These are phyloP conservation scores for Periophthalmodon schlosseri DNA, from an alignment of 2,113 vertebrate genomes.

Conservation along the genomic window DNA sequence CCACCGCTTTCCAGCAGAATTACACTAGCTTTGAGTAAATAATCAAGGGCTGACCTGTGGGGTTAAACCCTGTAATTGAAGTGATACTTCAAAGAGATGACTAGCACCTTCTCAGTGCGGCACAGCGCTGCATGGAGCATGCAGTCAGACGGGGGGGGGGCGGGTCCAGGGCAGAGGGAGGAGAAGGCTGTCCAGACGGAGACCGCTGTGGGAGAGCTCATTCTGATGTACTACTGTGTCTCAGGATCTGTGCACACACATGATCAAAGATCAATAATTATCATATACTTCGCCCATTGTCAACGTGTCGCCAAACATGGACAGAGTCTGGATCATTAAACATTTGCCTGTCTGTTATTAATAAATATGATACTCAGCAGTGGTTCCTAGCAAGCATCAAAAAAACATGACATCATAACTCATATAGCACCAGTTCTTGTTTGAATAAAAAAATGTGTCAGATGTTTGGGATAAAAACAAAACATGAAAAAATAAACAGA, in stretches of 20 bases:
- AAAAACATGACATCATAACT: background rate
- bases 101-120: conserved; percentile 87
- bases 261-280: conserved; percentile 83
- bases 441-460: background rate
- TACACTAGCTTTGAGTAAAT: conserved; percentile 96
- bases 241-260: conserved; percentile 75
- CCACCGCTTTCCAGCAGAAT: conserved; percentile 89
- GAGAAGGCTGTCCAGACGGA: conserved; percentile 70
- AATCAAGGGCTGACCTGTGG: conserved; percentile 95
- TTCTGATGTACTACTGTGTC: conserved; percentile 88
- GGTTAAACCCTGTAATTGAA: conserved; percentile 99
- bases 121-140: conserved; percentile 76
- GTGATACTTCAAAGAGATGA: conserved; percentile 98
- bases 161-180: conserved; percentile 44
- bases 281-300: conserved; percentile 63
- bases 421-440: background rate
- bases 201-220: conserved; percentile 81
- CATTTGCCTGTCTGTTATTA: background rate
- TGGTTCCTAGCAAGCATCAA: no score
- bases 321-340: background rate
- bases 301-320: conserved; percentile 56
- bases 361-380: background rate
- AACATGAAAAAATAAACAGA: background rate
- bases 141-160: conserved; percentile 71
- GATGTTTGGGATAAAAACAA: background rate